These are phyloP conservation scores for Holacanthus passer DNA, from an alignment of 2,113 vertebrate genomes.

Conservation along the genomic window DNA sequence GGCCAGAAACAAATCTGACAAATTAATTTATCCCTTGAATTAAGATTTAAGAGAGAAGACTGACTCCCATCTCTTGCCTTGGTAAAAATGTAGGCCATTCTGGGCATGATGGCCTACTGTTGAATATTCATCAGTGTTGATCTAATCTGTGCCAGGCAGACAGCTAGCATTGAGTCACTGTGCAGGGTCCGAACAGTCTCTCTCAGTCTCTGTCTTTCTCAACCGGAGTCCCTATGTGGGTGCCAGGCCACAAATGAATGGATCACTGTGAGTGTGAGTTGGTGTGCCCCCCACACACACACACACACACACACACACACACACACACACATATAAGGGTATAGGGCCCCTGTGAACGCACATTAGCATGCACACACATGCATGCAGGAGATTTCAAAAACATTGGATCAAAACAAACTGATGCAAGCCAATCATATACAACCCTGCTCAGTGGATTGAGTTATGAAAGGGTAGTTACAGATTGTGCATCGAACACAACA, in stretches of 20 bases:
- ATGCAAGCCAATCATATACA: constrained; percentile 19
- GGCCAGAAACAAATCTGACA: too few species aligned
- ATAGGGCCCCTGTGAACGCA: constrained; percentile 45
- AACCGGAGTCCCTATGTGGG: constrained; percentile 72
- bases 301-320: neutral
- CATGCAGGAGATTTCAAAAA: constrained; percentile 60
- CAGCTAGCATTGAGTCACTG: constrained; percentile 81
- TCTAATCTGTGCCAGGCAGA: constrained; percentile 83
- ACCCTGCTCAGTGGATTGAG: neutral
- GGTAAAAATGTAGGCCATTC: constrained; percentile 55
- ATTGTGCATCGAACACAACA: constrained; percentile 13
- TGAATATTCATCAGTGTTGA: constrained; percentile 83
- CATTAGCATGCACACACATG: constrained; percentile 67
- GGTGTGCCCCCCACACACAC: constrained; percentile 53
- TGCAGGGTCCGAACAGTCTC: constrained; percentile 75
- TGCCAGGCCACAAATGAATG: constrained; percentile 81
- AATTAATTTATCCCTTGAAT: neutral
- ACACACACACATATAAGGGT: constrained; percentile 31
- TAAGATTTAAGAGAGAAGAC: constrained; percentile 18
- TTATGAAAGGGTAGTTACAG: neutral
- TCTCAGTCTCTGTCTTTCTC: constrained; percentile 78
- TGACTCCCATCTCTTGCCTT: constrained; percentile 18
- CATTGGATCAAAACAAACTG: constrained; percentile 71
- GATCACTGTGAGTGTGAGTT: constrained; percentile 72
- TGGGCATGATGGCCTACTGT: constrained; percentile 46